These are phyloP conservation scores for Unio pictorum DNA, from an alignment of 2,888 invertebrate genomes.

Conservation along the genomic window DNA sequence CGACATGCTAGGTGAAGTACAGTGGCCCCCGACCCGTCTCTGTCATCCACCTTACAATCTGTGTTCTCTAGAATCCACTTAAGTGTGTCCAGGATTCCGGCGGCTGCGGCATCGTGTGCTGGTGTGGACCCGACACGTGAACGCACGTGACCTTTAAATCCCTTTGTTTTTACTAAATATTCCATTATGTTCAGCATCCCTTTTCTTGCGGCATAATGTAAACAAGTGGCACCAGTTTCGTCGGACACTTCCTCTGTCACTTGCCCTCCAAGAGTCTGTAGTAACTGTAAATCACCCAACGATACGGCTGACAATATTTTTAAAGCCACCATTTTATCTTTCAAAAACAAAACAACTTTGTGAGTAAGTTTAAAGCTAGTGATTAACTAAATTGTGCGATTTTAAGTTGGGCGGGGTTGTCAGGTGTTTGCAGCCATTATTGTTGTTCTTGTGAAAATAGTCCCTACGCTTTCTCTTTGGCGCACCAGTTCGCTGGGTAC, in stretches of 20 bases:
- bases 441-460: too few relatives aligned
- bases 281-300: constrained; percentile 36
- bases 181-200: constrained; percentile 62
- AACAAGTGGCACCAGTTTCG: constrained; percentile 66
- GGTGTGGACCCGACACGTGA: constrained; percentile 68
- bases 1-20: constrained; percentile 70
- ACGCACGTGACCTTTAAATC: constrained; percentile 48
- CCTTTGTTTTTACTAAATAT: constrained; percentile 58
- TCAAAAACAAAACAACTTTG: background rate
- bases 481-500: too few relatives aligned
- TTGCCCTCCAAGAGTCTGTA: constrained; percentile 16
- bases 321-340: constrained; percentile 31
- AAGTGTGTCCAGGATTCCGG: constrained; percentile 66
- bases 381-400: too few relatives aligned
- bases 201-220: constrained; percentile 70
- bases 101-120: constrained; percentile 71
- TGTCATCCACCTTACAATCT: constrained; percentile 58
- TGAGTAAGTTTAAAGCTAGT: too few relatives aligned
- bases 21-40: constrained; percentile 69
- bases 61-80: constrained; percentile 65
- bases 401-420: too few relatives aligned
- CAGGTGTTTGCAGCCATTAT: too few relatives aligned
- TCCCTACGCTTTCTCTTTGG: too few relatives aligned
- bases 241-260: constrained; percentile 46
- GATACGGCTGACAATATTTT: constrained; percentile 41